A percentile compares a stretch with the other conserved stretches of the same genome.
phyloP scores from a whole-genome alignment of 2,888 invertebrate genomes.

The Drosophila testacea region DNA sequence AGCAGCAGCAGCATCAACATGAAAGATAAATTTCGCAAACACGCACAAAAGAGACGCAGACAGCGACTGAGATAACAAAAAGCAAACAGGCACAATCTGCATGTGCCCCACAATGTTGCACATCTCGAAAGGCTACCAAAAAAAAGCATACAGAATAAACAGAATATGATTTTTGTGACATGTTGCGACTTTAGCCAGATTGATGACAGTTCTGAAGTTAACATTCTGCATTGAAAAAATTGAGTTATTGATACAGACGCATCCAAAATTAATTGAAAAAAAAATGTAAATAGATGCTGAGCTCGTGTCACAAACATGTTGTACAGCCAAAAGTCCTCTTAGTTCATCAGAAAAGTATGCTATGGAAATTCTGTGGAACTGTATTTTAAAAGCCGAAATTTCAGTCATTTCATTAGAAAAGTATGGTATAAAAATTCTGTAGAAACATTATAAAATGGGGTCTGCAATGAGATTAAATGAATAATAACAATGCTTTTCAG shows the following conservation, averaged over 20 bases:
- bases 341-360: neutral
- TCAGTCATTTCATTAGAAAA: neutral
- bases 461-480: too few species aligned
- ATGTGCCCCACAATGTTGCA: conserved; percentile 38
- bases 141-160: neutral
- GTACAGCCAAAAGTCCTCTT: neutral
- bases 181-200: conserved; percentile 47
- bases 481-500: too few species aligned
- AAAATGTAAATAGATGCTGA: too few species aligned
- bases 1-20: conserved; percentile 59
- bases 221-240: conserved; percentile 15
- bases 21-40: conserved; percentile 76
- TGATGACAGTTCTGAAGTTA: conserved; percentile 51
- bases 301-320: neutral
- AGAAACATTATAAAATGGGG: too few species aligned
- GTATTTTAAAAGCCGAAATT: too few species aligned
- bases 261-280: neutral
- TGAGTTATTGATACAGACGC: neutral
- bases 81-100: conserved; percentile 16
- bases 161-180: conserved; percentile 41
- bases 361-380: neutral
- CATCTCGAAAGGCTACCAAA: conserved; percentile 1
- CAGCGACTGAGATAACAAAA: conserved; percentile 15
- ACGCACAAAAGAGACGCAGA: conserved; percentile 49
- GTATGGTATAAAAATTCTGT: too few species aligned